Conservation (phyloP, 2,797 vertebrate genomes). For the Ambastaia sidthimunki region DNA sequence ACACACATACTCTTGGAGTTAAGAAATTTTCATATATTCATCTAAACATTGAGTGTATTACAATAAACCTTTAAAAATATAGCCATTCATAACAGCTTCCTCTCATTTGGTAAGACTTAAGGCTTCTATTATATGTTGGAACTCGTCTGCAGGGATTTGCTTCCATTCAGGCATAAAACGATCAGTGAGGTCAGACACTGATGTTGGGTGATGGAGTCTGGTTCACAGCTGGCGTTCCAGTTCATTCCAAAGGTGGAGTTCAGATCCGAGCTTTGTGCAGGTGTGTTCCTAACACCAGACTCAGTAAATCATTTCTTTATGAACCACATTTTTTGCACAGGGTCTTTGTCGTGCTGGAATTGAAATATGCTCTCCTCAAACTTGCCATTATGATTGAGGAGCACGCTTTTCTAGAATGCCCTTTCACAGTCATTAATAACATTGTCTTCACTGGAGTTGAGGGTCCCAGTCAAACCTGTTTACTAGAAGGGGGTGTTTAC, state of each 20-base stretch:
- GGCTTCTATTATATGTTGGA: neutral
- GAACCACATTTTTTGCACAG: neutral
- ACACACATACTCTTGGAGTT: neutral
- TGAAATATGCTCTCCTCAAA: neutral
- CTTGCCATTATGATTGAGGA: too few species aligned
- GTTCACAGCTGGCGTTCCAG: conserved; percentile 6
- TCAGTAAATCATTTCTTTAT: neutral
- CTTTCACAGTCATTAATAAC: too few species aligned
- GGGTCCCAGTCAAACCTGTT: neutral
- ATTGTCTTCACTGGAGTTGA: neutral
- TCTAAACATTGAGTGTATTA: conserved; percentile 9
- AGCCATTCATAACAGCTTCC: conserved; percentile 12
- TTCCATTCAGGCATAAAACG: neutral
- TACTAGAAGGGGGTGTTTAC: neutral
- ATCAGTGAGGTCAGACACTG: neutral
- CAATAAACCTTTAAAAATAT: conserved; percentile 3
- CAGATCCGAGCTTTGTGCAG: neutral
- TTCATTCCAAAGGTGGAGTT: neutral
- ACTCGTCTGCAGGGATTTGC: neutral
- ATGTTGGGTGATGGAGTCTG: neutral
- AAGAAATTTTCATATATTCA: neutral
- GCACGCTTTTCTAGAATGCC: too few species aligned
- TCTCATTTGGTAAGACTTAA: conserved; percentile 15
- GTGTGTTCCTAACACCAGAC: neutral
- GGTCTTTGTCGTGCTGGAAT: neutral